Percentiles rank a stretch among this genome's conserved stretches.
These are phyloP conservation scores for Micromys minutus DNA, from an alignment of 2,113 vertebrate genomes.

Conservation along the genomic window DNA sequence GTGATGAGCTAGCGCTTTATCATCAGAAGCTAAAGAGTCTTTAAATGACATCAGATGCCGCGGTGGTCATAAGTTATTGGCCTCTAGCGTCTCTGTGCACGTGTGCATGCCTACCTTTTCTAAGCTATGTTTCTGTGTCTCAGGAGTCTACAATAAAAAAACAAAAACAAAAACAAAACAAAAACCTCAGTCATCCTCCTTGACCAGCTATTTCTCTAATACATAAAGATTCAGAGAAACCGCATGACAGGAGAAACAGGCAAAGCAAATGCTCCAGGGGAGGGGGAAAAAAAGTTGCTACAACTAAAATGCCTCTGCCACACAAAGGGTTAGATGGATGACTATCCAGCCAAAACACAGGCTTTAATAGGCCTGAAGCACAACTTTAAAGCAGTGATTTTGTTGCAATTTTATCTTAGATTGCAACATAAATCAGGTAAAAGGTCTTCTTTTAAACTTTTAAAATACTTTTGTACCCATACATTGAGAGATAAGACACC, in stretches of 20 bases:
- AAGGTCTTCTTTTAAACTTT: background rate
- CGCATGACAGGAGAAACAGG: background rate
- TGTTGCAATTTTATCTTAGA: background rate
- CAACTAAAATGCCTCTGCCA: background rate
- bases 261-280: conserved; percentile 33
- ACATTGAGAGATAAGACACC: background rate
- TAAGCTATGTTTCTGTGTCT: conserved; percentile 71
- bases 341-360: background rate
- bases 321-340: background rate
- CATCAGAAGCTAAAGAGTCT: conserved; percentile 81
- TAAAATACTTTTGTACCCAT: background rate
- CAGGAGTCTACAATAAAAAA: conserved; percentile 66
- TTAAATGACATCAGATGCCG: conserved; percentile 79
- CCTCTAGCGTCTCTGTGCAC: conserved; percentile 55
- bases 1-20: conserved; percentile 77
- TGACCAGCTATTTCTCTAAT: conserved; percentile 55
- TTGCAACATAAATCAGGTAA: background rate
- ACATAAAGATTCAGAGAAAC: conserved; percentile 43
- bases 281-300: background rate
- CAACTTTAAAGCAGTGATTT: background rate
- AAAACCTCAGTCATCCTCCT: conserved; percentile 61
- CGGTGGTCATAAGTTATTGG: conserved; percentile 78
- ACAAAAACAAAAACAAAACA: no score
- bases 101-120: conserved; percentile 48
- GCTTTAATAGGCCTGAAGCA: background rate